Conservation (phyloP, 2,797 vertebrate genomes). For the Aphelocoma californica region DNA sequence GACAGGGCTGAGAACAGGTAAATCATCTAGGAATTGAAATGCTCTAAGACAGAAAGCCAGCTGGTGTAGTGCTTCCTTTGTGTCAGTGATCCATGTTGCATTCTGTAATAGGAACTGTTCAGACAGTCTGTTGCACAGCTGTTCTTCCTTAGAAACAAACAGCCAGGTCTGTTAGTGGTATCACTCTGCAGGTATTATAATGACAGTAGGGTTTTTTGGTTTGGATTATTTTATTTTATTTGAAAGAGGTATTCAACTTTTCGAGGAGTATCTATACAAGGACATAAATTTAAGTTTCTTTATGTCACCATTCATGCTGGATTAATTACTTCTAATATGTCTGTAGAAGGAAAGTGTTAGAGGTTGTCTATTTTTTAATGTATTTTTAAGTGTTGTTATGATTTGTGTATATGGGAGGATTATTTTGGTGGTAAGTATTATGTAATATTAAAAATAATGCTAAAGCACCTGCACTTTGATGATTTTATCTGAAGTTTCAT, state of each 20-base stretch:
- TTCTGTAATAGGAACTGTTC: slow-evolving; percentile 76
- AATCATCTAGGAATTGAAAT: slow-evolving; percentile 82
- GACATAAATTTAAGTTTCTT: slow-evolving; percentile 7
- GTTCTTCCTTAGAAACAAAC: slow-evolving; percentile 82
- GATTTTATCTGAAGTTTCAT: background rate
- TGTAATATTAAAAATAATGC: background rate
- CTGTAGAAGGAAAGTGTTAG: background rate
- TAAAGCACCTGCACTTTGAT: background rate
- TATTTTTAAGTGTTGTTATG: background rate
- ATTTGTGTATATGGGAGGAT: background rate
- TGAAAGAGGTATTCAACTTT: slow-evolving; percentile 8
- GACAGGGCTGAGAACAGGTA: slow-evolving; percentile 83
- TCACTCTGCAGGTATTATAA: slow-evolving; percentile 76
- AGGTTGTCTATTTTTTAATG: background rate
- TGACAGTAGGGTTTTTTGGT: slow-evolving; percentile 55
- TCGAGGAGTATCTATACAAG: background rate
- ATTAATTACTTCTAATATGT: background rate
- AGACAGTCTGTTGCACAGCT: slow-evolving; percentile 83
- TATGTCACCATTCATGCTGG: background rate
- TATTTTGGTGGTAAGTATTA: background rate
- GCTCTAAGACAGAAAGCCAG: slow-evolving; percentile 74
- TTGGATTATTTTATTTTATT: slow-evolving; percentile 2
- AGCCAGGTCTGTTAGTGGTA: slow-evolving; percentile 75
- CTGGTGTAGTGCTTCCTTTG: slow-evolving; percentile 74
- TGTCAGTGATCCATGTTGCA: slow-evolving; percentile 78